phyloP scores from a whole-genome alignment of 2,797 vertebrate species.

The Parambassis ranga region DNA sequence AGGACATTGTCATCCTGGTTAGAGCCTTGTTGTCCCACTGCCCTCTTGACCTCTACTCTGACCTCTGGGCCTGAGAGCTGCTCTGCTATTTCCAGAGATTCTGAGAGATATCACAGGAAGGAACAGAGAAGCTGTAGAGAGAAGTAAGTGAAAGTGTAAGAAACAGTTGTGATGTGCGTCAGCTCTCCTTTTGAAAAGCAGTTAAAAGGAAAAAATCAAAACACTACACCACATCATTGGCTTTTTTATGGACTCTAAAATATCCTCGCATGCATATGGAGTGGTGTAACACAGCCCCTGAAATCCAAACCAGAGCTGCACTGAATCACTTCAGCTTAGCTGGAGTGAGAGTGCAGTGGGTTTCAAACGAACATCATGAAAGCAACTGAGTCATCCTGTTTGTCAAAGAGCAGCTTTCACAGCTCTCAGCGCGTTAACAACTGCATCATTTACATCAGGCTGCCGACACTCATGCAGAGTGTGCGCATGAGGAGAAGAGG shows the following conservation, averaged over 20 bases:
- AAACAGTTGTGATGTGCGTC: background rate
- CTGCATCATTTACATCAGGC: constrained; percentile 58
- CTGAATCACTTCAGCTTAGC: constrained; percentile 16
- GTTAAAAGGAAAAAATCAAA: too few relatives aligned
- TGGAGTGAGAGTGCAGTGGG: background rate
- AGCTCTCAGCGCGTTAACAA: constrained; percentile 49
- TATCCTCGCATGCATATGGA: background rate
- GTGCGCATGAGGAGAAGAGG: constrained; percentile 1
- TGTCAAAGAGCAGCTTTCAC: constrained; percentile 72
- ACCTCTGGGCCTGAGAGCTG: constrained; percentile 12
- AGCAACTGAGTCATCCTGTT: constrained; percentile 53
- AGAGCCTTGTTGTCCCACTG: background rate
- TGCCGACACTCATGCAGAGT: constrained; percentile 12
- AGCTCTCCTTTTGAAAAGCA: background rate
- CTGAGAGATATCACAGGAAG: constrained; percentile 13
- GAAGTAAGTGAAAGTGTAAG: constrained; percentile 5
- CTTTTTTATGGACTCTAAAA: too few relatives aligned
- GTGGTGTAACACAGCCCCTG: background rate
- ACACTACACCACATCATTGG: too few relatives aligned
- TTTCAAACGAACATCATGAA: constrained; percentile 44
- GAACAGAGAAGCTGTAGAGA: background rate
- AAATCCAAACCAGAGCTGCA: background rate
- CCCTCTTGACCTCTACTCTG: constrained; percentile 29
- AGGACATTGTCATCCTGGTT: background rate
- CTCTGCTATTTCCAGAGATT: background rate